Percentiles rank a stretch among this genome's conserved stretches.
Evolutionary conservation across 2,888 invertebrate species (phyloP).

Genomic region (Allolobophora icterica): DNA sequence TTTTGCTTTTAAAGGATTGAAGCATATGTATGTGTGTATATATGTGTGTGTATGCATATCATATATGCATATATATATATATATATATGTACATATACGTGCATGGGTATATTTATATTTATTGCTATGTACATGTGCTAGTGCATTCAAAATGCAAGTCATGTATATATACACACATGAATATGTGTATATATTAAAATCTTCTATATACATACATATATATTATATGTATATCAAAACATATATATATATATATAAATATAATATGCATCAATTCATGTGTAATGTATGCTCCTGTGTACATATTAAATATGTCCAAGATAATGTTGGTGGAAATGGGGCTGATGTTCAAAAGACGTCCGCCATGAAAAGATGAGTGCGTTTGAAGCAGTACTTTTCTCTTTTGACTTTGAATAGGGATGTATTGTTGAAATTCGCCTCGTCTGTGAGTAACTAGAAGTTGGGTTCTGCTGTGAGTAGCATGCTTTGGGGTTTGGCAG

Average conservation of each 20-base stretch:
- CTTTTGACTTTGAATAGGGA: background rate
- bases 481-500: background rate
- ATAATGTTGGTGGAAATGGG: background rate
- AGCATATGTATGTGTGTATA: constrained; percentile 19
- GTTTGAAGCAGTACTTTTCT: background rate
- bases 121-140: background rate
- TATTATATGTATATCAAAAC: background rate
- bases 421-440: background rate
- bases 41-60: constrained; percentile 26
- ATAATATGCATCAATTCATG: background rate
- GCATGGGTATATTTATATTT: constrained; percentile 12
- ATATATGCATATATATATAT: constrained; percentile 21
- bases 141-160: background rate
- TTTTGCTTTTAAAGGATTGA: background rate
- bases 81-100: background rate
- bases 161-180: background rate
- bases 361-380: background rate
- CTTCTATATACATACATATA: background rate
- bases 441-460: background rate
- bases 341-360: no score
- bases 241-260: background rate
- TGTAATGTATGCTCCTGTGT: background rate
- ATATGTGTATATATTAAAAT: background rate
- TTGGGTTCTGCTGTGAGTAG: background rate
- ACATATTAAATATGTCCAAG: background rate